Evolutionary conservation across 2,797 vertebrate genomes (phyloP).

Genomic region (Danio kyathit): DNA sequence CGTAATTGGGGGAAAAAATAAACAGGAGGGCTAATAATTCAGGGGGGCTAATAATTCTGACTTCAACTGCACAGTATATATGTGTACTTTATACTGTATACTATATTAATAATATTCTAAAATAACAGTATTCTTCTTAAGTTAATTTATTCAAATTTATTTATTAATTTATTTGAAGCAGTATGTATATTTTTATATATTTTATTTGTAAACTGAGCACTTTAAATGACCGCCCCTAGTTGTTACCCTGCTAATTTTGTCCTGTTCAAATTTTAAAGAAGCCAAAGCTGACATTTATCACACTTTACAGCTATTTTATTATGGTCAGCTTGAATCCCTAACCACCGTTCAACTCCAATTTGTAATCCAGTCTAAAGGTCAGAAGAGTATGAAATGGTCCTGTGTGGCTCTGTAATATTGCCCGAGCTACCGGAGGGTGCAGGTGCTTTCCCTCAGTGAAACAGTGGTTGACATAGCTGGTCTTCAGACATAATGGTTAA

Average conservation of each 20-base stretch:
- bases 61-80: too few species aligned
- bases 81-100: too few species aligned
- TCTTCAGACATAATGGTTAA: constrained; percentile 27
- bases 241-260: background rate
- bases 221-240: background rate
- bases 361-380: constrained; percentile 34
- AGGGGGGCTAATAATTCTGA: too few species aligned
- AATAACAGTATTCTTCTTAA: too few species aligned
- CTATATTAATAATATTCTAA: too few species aligned
- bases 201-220: too few species aligned
- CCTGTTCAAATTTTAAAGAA: constrained; percentile 9
- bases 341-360: constrained; percentile 32
- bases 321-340: constrained; percentile 4
- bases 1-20: too few species aligned
- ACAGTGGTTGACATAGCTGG: constrained; percentile 30
- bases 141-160: too few species aligned
- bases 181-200: too few species aligned
- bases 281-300: constrained; percentile 10
- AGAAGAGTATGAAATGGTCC: background rate
- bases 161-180: too few species aligned
- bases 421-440: constrained; percentile 13
- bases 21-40: too few species aligned
- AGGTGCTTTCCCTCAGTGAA: constrained; percentile 37
- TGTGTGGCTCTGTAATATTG: background rate
- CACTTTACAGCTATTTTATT: constrained; percentile 31